phyloP scores from a whole-genome alignment of 2,113 vertebrate genomes.

The Petroica traversi region DNA sequence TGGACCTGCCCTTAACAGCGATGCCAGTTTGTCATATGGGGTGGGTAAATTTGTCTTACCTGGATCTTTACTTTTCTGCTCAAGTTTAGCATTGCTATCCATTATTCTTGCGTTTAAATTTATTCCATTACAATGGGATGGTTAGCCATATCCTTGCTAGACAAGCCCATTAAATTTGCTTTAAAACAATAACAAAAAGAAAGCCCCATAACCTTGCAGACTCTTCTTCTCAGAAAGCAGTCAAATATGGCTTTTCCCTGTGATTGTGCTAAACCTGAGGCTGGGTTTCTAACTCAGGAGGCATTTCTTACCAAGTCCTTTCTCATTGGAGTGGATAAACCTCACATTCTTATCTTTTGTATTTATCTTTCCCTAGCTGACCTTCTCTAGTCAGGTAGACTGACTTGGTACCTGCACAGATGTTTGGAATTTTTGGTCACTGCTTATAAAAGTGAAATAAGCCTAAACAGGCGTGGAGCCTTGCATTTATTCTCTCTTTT shows the following conservation, averaged over 20 bases:
- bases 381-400: neutral
- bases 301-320: neutral
- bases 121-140: neutral
- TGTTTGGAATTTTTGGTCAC: neutral
- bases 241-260: neutral
- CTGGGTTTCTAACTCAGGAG: neutral
- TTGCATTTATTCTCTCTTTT: neutral
- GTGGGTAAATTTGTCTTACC: neutral
- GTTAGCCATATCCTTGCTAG: neutral
- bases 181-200: neutral
- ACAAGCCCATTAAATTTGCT: neutral
- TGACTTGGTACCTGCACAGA: neutral
- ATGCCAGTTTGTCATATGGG: neutral
- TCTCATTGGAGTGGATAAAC: neutral
- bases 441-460: neutral
- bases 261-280: neutral
- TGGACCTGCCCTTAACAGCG: accelerated
- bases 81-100: neutral
- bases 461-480: neutral
- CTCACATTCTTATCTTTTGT: neutral
- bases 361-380: neutral
- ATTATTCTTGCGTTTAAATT: neutral
- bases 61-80: neutral
- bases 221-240: neutral
- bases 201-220: neutral